Evolutionary conservation across 1,140 invertebrate genomes (phyloP).

Genomic region (Melipona quadrifasciata): DNA sequence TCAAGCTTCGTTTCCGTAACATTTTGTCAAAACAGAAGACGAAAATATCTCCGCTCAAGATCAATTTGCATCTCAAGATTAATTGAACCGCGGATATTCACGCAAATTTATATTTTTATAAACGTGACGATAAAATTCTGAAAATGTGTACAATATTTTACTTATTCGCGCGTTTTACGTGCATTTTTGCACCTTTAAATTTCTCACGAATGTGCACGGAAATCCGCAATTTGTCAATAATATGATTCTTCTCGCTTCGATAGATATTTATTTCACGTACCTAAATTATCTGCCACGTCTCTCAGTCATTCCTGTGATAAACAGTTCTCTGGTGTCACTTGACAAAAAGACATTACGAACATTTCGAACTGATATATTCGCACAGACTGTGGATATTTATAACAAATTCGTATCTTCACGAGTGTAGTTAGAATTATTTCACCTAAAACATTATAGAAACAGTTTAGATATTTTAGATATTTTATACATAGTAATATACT

Average conservation of each 20-base stretch:
- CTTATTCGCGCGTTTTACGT: no score
- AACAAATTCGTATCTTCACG: background rate
- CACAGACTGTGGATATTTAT: background rate
- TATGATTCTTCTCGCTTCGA: background rate
- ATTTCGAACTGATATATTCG: background rate
- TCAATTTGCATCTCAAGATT: background rate
- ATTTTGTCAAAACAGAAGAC: no score
- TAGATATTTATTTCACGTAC: background rate
- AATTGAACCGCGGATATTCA: background rate
- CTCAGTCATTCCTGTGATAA: no score
- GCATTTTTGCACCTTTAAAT: background rate
- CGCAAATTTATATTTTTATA: background rate
- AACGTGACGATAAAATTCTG: background rate
- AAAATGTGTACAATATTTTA: background rate
- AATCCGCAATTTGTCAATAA: background rate
- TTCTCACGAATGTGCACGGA: background rate
- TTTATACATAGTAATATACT: background rate
- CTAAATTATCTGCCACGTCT: background rate
- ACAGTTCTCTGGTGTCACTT: background rate
- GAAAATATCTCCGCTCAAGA: background rate
- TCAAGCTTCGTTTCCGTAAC: no score
- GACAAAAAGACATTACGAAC: background rate
- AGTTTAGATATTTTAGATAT: background rate
- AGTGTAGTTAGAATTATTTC: background rate
- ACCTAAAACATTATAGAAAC: background rate